These are phyloP conservation scores for Morus bassanus DNA, from an alignment of 2,797 vertebrate genomes.

Conservation along the genomic window DNA sequence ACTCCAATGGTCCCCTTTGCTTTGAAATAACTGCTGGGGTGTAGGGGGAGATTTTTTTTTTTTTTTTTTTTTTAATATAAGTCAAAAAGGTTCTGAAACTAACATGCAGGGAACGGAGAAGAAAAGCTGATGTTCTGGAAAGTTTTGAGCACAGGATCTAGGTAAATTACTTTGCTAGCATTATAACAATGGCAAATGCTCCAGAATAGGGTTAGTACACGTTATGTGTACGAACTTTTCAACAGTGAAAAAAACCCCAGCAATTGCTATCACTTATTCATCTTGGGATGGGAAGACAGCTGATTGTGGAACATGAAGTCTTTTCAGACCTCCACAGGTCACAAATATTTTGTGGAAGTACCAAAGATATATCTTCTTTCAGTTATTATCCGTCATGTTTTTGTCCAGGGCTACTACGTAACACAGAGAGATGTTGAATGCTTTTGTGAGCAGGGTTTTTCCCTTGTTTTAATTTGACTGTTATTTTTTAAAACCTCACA, in stretches of 20 bases:
- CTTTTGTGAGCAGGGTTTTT: not conserved
- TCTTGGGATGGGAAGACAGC: not conserved
- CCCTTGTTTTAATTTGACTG: not conserved
- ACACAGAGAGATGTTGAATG: not conserved
- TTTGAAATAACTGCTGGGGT: not conserved
- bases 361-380: not conserved
- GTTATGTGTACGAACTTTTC: not conserved
- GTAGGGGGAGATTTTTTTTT: rapidly evolving
- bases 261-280: not conserved
- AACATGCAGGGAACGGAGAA: not conserved
- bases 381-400: not conserved
- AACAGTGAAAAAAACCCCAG: not conserved
- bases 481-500: not conserved
- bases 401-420: not conserved
- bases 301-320: not conserved
- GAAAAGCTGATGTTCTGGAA: not conserved
- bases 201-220: not conserved
- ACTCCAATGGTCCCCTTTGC: not conserved
- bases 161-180: not conserved
- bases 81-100: not conserved
- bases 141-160: not conserved
- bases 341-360: not conserved
- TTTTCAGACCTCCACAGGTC: not conserved
- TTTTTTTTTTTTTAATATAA: not conserved
- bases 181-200: not conserved